These are phyloP conservation scores for Bagarius yarrelli DNA, from an alignment of 2,113 vertebrate genomes.

Conservation along the genomic window DNA sequence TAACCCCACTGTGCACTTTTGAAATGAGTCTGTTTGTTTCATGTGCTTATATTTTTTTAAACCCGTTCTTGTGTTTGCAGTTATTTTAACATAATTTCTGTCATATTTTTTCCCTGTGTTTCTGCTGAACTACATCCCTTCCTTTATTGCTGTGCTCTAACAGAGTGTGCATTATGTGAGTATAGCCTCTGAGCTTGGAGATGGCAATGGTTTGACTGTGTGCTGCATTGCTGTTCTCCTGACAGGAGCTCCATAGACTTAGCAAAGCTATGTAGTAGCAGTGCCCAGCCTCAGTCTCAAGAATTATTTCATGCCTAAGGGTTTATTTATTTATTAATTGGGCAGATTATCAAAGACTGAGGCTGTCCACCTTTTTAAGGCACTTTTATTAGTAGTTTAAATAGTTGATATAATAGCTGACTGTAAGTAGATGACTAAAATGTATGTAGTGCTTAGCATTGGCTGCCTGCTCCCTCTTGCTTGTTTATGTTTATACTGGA, in stretches of 20 bases:
- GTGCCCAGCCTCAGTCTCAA: conserved; percentile 23
- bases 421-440: background rate
- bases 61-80: conserved; percentile 48
- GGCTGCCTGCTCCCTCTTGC: conserved; percentile 25
- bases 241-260: conserved; percentile 23
- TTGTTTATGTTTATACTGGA: conserved; percentile 2
- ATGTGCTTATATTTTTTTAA: conserved; percentile 50
- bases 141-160: conserved; percentile 51
- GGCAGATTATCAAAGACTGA: background rate
- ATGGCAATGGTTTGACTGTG: conserved; percentile 32
- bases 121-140: conserved; percentile 44
- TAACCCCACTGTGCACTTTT: conserved; percentile 37
- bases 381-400: background rate
- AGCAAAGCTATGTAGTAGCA: conserved; percentile 25
- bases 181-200: conserved; percentile 59
- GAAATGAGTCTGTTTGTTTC: conserved; percentile 45
- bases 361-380: conserved; percentile 19
- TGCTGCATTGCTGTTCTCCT: conserved; percentile 37
- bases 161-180: conserved; percentile 76
- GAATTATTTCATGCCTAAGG: background rate
- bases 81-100: conserved; percentile 65
- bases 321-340: background rate
- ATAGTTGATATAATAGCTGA: background rate
- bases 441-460: conserved; percentile 9
- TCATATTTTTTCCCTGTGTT: conserved; percentile 57